These are phyloP conservation scores for Osmoderma eremita DNA, from an alignment of 2,888 invertebrate genomes.

Conservation along the genomic window DNA sequence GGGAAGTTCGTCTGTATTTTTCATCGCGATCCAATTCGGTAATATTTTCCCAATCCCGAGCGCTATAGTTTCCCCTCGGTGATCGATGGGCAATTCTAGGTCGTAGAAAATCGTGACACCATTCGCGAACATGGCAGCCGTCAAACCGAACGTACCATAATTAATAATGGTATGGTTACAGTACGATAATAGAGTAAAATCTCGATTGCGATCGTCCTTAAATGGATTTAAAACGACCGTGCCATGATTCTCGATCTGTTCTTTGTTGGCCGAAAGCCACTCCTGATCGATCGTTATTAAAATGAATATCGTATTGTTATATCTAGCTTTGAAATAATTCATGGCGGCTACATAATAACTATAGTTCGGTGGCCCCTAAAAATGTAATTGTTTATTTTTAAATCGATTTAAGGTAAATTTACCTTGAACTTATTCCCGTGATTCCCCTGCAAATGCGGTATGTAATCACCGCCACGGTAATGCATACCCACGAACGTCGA, in stretches of 20 bases:
- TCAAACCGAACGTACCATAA: slow-evolving; percentile 46
- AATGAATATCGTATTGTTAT: slow-evolving; percentile 44
- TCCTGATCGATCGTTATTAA: slow-evolving; percentile 42
- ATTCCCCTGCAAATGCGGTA: slow-evolving; percentile 19
- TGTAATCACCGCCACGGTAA: slow-evolving; percentile 44
- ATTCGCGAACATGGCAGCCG: slow-evolving; percentile 43
- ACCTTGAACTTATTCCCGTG: slow-evolving; percentile 32
- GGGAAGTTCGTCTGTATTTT: neutral
- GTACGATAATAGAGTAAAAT: slow-evolving; percentile 43
- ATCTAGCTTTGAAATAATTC: slow-evolving; percentile 42
- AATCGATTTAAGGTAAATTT: neutral
- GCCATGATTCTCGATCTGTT: slow-evolving; percentile 20
- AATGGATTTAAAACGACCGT: slow-evolving; percentile 27
- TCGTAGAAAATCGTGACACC: slow-evolving; percentile 46
- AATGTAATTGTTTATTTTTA: neutral
- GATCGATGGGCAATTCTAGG: slow-evolving; percentile 39
- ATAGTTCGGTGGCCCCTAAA: slow-evolving; percentile 42
- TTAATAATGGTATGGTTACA: slow-evolving; percentile 47
- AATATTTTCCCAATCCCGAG: neutral
- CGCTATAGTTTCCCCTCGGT: slow-evolving; percentile 26
- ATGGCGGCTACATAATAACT: slow-evolving; percentile 45
- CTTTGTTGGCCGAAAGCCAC: slow-evolving; percentile 37
- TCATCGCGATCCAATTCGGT: slow-evolving; percentile 7
- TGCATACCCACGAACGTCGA: slow-evolving; percentile 44
- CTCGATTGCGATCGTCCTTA: slow-evolving; percentile 30